Evolutionary conservation across 30 jellyfish, hydroid and myxozoan species (phyloP), one percentile per base, ranked within the genome.

Genomic region (Hydractinia echinata): DNA sequence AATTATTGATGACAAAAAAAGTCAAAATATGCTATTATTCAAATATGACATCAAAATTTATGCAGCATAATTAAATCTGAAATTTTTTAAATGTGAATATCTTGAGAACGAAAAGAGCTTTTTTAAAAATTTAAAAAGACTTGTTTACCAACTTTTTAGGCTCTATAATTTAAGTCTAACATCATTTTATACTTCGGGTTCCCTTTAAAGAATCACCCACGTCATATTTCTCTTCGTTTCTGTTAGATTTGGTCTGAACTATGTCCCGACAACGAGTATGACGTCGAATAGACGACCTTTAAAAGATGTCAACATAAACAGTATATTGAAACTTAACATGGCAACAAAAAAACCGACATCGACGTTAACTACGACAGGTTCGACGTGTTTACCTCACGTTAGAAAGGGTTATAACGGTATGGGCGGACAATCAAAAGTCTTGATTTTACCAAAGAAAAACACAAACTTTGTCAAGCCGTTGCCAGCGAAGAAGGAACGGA

Each of bases 221-320:
- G 76, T 8, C 15, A 19, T 66, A 11, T 58, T 58, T 58, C 69
- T 58, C 19, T 58, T 51, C 16, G 8, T 30, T 50, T 72, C 15
- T 55, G 56, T 54, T 60, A 84, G 94, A 54, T 76, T 74, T 62
- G 94, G 94, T 10, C 71, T 84, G 56, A 84, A 77, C 44, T 16
- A 15, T 44, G 94, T 84, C 8, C 51, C 67, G 8, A 84, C 94
- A n/a, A 84, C 94, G 20, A 84, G 76, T 58, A 82, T 84, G 5
- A 54, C 73, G 9, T 67, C 52, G 8, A 51, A 51, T 11, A 54
- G 85, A 54, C 55, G 30, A 3, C 85, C 85, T 9, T 60, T 77
- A n/a, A 77, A 66, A 77, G 85, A 77, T 15, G 18, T 56, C 19
- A 77, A 77, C 19, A 30, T 0, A 30, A 30, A 30, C 44, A 71